These are phyloP conservation scores for Romanogobio albipinnatus DNA, from an alignment of 2,113 vertebrate species.

Conservation along the genomic window DNA sequence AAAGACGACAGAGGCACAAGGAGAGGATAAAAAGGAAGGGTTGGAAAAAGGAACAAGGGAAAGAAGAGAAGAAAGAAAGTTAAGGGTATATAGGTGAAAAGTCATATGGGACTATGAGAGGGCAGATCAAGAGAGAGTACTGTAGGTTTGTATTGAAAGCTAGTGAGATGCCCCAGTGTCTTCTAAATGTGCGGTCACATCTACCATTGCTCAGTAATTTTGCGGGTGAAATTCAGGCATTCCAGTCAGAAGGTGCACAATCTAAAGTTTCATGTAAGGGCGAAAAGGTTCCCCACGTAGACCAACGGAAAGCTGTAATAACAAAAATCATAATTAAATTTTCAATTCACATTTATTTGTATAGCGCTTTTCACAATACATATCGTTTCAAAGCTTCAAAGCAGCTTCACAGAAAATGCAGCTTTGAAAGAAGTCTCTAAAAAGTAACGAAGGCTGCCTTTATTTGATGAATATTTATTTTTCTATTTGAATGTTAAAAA, in stretches of 20 bases:
- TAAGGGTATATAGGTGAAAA: neutral
- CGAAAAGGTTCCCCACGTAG: neutral
- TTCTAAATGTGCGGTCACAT: neutral
- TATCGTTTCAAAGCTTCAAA: too few relatives aligned
- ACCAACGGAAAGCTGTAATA: neutral
- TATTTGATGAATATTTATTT: too few relatives aligned
- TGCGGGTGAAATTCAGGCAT: neutral
- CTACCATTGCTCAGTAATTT: neutral
- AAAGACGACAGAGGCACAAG: neutral
- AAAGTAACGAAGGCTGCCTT: too few relatives aligned
- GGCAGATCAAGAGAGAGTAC: neutral
- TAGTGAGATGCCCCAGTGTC: neutral
- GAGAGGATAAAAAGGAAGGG: neutral
- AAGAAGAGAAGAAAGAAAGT: constrained; percentile 7
- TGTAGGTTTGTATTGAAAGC: neutral
- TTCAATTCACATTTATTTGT: too few relatives aligned
- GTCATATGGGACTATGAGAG: neutral
- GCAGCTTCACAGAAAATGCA: too few relatives aligned
- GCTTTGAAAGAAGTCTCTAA: too few relatives aligned
- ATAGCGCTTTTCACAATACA: too few relatives aligned
- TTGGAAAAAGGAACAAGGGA: neutral
- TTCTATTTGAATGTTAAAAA: neutral
- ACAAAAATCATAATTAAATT: neutral
- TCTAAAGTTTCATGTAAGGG: too few relatives aligned
- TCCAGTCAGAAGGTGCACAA: neutral